phyloP scores from a whole-genome alignment of 2,797 vertebrate species.

The Bradypodion ventrale region DNA sequence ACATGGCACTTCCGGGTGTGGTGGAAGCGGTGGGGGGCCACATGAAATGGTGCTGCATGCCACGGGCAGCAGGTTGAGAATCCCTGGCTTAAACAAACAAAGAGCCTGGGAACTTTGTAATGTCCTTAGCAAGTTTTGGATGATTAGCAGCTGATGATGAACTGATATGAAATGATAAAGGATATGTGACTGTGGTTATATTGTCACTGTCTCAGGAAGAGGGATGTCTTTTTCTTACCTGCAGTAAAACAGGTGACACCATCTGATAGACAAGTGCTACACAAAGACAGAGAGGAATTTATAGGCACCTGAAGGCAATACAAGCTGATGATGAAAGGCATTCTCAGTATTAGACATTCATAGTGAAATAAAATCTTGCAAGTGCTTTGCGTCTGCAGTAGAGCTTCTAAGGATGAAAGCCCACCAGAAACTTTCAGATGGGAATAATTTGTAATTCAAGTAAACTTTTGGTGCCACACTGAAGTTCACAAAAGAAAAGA shows the following conservation, averaged over 20 bases:
- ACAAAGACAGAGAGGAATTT: constrained; percentile 77
- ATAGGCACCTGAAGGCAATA: constrained; percentile 79
- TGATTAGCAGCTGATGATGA: constrained; percentile 69
- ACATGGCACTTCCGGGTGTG: too few relatives aligned
- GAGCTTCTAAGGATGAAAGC: constrained; percentile 67
- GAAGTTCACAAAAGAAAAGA: constrained; percentile 54
- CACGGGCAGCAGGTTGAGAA: too few relatives aligned
- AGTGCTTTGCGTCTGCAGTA: constrained; percentile 66
- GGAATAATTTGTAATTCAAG: constrained; percentile 61
- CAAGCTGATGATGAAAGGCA: constrained; percentile 75
- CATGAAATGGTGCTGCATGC: too few relatives aligned
- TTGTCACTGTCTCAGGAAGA: constrained; percentile 79
- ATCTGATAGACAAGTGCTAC: constrained; percentile 78
- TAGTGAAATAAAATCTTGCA: constrained; percentile 71
- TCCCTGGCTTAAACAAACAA: too few relatives aligned
- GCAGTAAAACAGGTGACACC: constrained; percentile 78
- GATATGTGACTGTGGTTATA: constrained; percentile 71
- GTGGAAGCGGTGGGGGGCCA: too few relatives aligned
- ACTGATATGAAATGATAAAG: constrained; percentile 68
- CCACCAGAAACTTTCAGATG: constrained; percentile 60
- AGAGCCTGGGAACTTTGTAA: constrained; percentile 45
- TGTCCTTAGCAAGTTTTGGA: constrained; percentile 25
- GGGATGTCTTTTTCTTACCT: constrained; percentile 77
- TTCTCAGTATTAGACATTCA: constrained; percentile 74
- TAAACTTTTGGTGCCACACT: constrained; percentile 57